Evolutionary conservation across 2,113 vertebrate species (phyloP), one percentile per base, ranked within the genome.

Genomic region (Atlantisia rogersi): DNA sequence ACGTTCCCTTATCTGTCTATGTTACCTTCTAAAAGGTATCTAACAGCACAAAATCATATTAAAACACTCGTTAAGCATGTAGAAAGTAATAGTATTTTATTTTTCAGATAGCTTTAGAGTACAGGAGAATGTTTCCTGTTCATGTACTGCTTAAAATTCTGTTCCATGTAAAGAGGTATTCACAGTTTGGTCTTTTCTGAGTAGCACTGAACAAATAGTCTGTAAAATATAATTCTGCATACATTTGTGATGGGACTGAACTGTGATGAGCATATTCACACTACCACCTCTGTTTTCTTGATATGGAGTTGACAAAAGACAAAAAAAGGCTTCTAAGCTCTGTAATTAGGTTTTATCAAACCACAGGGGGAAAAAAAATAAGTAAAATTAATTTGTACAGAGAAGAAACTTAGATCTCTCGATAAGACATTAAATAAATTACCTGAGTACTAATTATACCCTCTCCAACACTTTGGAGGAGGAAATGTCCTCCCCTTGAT

Each of bases 1-100:
- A 11, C 2, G 0, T 37, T 77, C 8, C 9, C 6, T 62, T n/a
- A 48, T 37, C 8, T 21, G 9, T 7, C 8, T 21, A 10, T 7
- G 9, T 52, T 56, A 56, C 2, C 6, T 77, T 62, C 20, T 52
- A 50, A 88, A 83, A 78, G 63, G 0, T 70, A 37, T 62, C 35
- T 56, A 75, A 37, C 5, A 21, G 11, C 4, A 88, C 4, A 77
- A 88, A 44, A 55, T 62, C 0, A 21, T 53, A 9, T 75, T 40
- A 18, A 82, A 87, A 19, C 7, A 20, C 6, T 74, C 5, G 15
- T 40, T 46, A n/a, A 3, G 3, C 32, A 1, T 6, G 4, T 12
- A 20, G 28, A 79, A 67, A 5, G 28, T 10, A 70, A 40, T 1
- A 48, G 11, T 42, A 32, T 44, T 77, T 85, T 6, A 52, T 58